Evolutionary conservation across 1,140 invertebrate species (phyloP).

Genomic region (Rhopalosiphum padi): DNA sequence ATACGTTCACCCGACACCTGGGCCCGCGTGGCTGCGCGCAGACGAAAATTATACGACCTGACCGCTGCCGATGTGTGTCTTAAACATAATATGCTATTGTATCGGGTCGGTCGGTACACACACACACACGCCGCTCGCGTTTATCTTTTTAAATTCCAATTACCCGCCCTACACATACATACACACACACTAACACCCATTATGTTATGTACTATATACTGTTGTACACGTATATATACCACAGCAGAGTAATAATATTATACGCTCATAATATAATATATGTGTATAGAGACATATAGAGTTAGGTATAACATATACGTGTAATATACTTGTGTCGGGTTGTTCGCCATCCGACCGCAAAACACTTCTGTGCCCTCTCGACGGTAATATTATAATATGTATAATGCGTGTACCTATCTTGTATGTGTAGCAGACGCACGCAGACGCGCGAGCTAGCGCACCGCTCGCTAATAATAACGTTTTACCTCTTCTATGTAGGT

Average conservation of each 20-base stretch:
- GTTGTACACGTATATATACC: neutral
- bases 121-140: neutral
- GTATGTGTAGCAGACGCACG: neutral
- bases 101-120: neutral
- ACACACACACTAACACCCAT: neutral
- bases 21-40: neutral
- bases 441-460: too few relatives aligned
- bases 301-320: neutral
- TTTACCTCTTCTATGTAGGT: neutral
- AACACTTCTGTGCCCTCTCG: neutral
- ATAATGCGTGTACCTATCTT: neutral
- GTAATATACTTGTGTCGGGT: constrained; percentile 7
- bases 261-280: neutral
- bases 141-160: constrained; percentile 55
- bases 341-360: neutral
- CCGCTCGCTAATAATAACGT: constrained; percentile 12
- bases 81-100: constrained; percentile 40
- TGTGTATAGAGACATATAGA: neutral
- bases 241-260: neutral
- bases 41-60: constrained; percentile 53
- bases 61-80: constrained; percentile 39
- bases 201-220: neutral
- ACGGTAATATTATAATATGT: neutral
- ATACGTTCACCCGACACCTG: constrained; percentile 49
- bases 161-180: neutral